Conservation (phyloP, 2,888 invertebrate genomes). For the Eurytoma adleriae region DNA sequence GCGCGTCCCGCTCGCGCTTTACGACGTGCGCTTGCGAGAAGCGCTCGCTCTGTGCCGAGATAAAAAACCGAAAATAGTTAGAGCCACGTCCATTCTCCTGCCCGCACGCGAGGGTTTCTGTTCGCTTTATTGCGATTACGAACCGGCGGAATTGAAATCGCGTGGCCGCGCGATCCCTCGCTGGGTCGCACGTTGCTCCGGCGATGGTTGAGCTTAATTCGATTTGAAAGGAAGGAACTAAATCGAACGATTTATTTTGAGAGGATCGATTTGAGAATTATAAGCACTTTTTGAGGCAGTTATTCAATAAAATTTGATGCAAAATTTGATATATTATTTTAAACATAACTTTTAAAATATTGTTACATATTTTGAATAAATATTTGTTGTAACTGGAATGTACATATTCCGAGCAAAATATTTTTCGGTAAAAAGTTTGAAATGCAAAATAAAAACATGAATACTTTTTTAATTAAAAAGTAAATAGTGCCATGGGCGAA, state of each 20-base stretch:
- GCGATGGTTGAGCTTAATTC: background rate
- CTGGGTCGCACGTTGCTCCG: background rate
- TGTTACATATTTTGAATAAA: background rate
- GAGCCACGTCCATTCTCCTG: background rate
- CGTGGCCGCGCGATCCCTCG: background rate
- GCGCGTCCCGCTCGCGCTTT: background rate
- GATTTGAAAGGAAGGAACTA: too few relatives aligned
- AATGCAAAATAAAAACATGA: slow-evolving; percentile 19
- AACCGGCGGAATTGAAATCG: background rate
- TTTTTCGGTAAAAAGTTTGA: background rate
- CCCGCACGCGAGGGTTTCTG: background rate
- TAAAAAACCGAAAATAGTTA: background rate
- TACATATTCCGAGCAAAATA: too few relatives aligned
- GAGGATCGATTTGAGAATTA: background rate
- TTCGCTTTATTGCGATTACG: background rate
- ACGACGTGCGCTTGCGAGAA: background rate
- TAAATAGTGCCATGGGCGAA: slow-evolving; percentile 19
- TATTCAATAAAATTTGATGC: too few relatives aligned
- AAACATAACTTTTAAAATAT: background rate
- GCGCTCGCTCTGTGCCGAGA: background rate
- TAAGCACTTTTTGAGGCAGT: too few relatives aligned
- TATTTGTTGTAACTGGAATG: background rate
- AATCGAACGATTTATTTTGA: too few relatives aligned
- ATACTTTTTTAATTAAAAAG: slow-evolving; percentile 40
- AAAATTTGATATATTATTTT: background rate